phyloP scores from a whole-genome alignment of 2,113 vertebrate genomes.

The Nesogale talazaci region DNA sequence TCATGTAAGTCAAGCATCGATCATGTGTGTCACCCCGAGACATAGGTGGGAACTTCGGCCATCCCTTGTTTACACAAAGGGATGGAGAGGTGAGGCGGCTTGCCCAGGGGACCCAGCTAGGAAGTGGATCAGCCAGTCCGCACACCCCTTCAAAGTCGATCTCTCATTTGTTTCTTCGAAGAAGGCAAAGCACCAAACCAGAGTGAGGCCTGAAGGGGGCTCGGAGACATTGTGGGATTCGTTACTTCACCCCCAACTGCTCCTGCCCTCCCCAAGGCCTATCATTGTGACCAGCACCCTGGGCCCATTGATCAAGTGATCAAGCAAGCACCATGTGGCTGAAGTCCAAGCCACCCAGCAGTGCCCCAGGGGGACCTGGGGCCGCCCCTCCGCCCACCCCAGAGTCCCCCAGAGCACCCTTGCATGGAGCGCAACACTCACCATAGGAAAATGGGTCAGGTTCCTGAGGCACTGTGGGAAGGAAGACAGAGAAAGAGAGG shows the following conservation, averaged over 20 bases:
- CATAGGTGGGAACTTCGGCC: too few species aligned
- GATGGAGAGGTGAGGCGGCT: background rate
- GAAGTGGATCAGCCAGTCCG: background rate
- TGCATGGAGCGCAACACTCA: conserved; percentile 58
- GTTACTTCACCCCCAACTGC: background rate
- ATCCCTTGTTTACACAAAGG: background rate
- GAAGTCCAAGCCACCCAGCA: background rate
- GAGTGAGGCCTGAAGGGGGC: background rate
- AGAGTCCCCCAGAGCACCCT: background rate
- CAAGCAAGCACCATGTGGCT: background rate
- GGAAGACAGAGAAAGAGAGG: conserved; percentile 43
- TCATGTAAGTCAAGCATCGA: too few species aligned
- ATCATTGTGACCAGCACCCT: background rate
- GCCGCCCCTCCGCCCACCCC: background rate
- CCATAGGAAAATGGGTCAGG: conserved; percentile 78
- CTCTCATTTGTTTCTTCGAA: background rate
- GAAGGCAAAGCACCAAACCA: background rate
- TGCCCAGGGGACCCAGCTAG: background rate
- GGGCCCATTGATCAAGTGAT: background rate
- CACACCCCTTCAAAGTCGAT: background rate
- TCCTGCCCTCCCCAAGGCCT: background rate
- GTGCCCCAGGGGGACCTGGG: background rate
- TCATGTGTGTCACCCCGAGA: too few species aligned
- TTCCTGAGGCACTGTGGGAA: conserved; percentile 74
- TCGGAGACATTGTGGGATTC: background rate